Evolutionary conservation across 2,113 vertebrate species (phyloP).

Genomic region (Ageneiosus marmoratus): DNA sequence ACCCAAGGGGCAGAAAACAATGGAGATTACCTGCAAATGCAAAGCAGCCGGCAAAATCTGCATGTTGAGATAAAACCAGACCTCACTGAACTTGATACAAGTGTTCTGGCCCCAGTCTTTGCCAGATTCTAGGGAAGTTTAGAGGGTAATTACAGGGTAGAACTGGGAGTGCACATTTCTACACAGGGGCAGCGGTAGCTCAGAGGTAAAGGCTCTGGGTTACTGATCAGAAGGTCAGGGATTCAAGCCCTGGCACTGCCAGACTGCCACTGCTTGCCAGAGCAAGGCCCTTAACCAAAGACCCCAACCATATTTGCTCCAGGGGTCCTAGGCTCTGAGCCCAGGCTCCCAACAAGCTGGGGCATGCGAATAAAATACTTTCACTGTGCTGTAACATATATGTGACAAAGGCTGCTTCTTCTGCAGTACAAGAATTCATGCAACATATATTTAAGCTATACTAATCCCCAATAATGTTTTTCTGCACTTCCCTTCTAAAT

Average conservation of each 20-base stretch:
- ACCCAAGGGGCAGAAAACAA: constrained; percentile 74
- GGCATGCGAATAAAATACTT: too few relatives aligned
- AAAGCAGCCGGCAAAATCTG: constrained; percentile 70
- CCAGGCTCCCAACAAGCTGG: too few relatives aligned
- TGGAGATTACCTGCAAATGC: constrained; percentile 76
- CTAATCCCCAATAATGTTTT: background rate
- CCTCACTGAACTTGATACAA: constrained; percentile 62
- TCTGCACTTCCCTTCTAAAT: background rate
- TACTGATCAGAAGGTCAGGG: too few relatives aligned
- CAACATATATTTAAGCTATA: background rate
- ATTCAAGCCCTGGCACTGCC: too few relatives aligned
- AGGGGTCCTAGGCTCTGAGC: too few relatives aligned
- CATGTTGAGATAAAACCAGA: constrained; percentile 72
- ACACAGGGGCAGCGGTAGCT: too few relatives aligned
- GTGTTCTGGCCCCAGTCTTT: constrained; percentile 49
- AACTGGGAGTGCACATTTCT: background rate
- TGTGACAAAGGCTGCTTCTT: background rate
- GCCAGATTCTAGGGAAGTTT: background rate
- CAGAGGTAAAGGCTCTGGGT: too few relatives aligned
- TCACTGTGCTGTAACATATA: too few relatives aligned
- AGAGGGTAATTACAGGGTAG: background rate
- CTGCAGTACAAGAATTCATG: background rate
- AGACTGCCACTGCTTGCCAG: too few relatives aligned
- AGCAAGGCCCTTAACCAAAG: too few relatives aligned
- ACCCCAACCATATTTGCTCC: too few relatives aligned